A percentile compares a stretch with the other conserved stretches of the same genome.
phyloP scores from a whole-genome alignment of 2,888 invertebrate species.

The Fragum fragum region DNA sequence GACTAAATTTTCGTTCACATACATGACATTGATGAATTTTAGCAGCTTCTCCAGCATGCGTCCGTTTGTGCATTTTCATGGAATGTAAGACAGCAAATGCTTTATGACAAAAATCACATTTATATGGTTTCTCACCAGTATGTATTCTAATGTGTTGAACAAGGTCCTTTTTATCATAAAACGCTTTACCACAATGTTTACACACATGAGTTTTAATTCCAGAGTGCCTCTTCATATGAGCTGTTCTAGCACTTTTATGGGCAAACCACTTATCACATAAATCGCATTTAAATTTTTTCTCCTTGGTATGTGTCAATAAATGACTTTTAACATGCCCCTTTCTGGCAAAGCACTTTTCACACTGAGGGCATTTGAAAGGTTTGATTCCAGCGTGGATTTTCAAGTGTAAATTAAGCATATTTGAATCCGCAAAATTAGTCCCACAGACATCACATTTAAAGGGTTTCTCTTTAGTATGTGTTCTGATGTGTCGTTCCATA shows the following conservation, averaged over 20 bases:
- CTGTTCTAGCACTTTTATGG: neutral
- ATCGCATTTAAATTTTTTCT: neutral
- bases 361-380: constrained; percentile 18
- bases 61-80: neutral
- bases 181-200: neutral
- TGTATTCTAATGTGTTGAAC: neutral
- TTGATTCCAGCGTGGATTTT: constrained; percentile 1
- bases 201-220: neutral
- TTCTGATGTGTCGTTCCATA: neutral
- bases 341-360: constrained; percentile 7
- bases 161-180: neutral
- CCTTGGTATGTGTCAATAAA: neutral
- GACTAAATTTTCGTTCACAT: neutral
- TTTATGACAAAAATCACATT: neutral
- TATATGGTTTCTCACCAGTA: neutral
- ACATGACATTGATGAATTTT: neutral
- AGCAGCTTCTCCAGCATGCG: neutral
- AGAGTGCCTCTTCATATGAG: neutral
- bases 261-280: neutral
- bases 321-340: constrained; percentile 12
- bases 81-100: neutral
- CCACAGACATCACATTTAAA: constrained; percentile 16
- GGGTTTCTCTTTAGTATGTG: constrained; percentile 6
- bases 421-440: neutral
- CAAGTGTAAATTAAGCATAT: neutral